Conservation (phyloP, 2,888 invertebrate species). For the Seladonia tumulorum region DNA sequence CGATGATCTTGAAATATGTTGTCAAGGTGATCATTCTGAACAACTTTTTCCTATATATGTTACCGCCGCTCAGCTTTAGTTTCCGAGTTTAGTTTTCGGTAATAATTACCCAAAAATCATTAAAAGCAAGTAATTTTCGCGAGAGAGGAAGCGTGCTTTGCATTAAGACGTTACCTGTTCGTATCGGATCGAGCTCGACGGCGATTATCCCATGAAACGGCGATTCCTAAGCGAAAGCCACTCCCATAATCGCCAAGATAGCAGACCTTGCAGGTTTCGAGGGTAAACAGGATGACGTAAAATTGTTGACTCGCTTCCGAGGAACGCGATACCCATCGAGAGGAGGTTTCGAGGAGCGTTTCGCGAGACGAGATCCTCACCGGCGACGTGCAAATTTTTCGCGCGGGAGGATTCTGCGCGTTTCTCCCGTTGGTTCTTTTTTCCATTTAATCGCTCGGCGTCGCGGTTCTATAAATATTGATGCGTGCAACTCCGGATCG, state of each 20-base stretch:
- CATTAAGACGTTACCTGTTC: background rate
- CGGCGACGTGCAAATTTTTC: background rate
- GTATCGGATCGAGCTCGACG: background rate
- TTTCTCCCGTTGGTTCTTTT: background rate
- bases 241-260: slow-evolving; percentile 11
- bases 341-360: background rate
- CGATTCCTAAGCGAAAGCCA: background rate
- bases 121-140: too few relatives aligned
- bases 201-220: slow-evolving; percentile 1
- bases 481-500: slow-evolving; percentile 6
- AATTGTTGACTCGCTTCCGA: slow-evolving; percentile 27
- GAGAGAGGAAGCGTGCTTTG: too few relatives aligned
- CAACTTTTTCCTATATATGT: too few relatives aligned
- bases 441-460: background rate
- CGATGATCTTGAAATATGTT: too few relatives aligned
- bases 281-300: slow-evolving; percentile 35
- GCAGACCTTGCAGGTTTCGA: slow-evolving; percentile 13
- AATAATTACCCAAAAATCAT: too few relatives aligned
- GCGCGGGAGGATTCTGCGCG: background rate
- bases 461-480: slow-evolving; percentile 33
- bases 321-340: slow-evolving; percentile 2
- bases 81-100: too few relatives aligned
- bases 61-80: too few relatives aligned
- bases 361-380: background rate
- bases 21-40: too few relatives aligned